These are phyloP conservation scores for Pseudococcus longispinus DNA, from an alignment of 2,888 invertebrate genomes.

Conservation along the genomic window DNA sequence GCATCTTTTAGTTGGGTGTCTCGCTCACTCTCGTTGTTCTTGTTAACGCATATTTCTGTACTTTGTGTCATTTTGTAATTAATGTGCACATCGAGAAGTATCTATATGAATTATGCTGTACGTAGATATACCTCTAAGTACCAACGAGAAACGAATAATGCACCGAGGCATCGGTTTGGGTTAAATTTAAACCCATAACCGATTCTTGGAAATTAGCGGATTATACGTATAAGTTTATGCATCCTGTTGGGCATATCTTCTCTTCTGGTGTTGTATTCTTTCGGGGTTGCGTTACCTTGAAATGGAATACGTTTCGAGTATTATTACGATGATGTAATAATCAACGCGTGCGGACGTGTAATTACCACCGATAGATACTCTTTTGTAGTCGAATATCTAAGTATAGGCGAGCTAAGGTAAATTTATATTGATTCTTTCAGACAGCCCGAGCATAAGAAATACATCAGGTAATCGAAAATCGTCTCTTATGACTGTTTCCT, in stretches of 20 bases:
- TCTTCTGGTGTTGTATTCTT: neutral
- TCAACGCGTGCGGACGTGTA: conserved; percentile 3
- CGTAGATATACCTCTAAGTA: too few relatives aligned
- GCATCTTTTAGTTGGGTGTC: neutral
- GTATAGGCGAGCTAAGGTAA: neutral
- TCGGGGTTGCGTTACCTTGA: conserved; percentile 23
- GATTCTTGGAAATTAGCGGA: conserved; percentile 38
- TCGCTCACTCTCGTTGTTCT: neutral
- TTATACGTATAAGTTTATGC: neutral
- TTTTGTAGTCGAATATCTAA: neutral
- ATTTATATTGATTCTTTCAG: neutral
- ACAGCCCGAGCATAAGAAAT: neutral
- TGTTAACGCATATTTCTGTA: neutral
- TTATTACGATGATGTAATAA: neutral
- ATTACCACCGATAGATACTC: conserved; percentile 3
- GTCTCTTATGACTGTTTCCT: neutral
- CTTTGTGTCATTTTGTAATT: conserved; percentile 14
- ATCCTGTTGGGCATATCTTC: neutral
- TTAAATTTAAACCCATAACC: conserved; percentile 27
- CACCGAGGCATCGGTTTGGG: neutral
- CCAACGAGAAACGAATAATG: neutral
- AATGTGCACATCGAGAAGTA: neutral
- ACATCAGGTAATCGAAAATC: neutral
- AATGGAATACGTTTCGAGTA: neutral
- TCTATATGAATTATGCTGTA: too few relatives aligned